Percentiles rank a stretch among this genome's conserved stretches.
These are phyloP conservation scores for Potamarius usumacintae DNA, from an alignment of 2,113 vertebrate species.

Conservation along the genomic window DNA sequence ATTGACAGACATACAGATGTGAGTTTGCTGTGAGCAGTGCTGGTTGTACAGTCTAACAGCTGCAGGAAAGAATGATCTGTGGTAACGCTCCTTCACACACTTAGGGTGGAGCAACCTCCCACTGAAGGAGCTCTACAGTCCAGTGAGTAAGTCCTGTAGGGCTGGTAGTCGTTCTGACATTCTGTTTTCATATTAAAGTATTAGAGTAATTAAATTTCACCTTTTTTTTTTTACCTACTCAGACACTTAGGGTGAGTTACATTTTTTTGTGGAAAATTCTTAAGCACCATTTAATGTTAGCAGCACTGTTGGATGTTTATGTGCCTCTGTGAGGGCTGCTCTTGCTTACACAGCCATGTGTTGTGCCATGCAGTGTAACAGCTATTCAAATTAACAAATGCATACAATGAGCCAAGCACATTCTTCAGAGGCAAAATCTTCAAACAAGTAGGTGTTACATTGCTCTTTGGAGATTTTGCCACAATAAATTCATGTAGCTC, in stretches of 20 bases:
- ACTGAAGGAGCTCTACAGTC: too few species aligned
- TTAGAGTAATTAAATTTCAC: neutral
- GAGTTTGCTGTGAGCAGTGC: too few species aligned
- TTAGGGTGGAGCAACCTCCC: too few species aligned
- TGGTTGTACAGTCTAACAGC: too few species aligned
- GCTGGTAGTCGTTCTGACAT: too few species aligned
- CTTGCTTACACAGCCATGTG: neutral
- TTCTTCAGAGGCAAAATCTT: neutral
- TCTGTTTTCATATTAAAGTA: neutral
- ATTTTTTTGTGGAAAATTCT: neutral
- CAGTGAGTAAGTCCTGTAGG: too few species aligned
- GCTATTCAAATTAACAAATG: constrained; percentile 13
- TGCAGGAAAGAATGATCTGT: too few species aligned
- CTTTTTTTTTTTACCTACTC: neutral
- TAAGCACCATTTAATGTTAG: neutral
- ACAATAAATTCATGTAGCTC: neutral
- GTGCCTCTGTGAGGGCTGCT: neutral
- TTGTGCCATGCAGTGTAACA: constrained; percentile 9
- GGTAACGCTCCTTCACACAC: too few species aligned
- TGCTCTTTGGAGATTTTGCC: neutral
- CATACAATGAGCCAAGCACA: constrained; percentile 2
- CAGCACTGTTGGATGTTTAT: constrained; percentile 16
- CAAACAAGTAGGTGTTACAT: neutral
- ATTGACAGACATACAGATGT: too few species aligned
- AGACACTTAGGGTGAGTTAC: neutral